Evolutionary conservation across 2,797 vertebrate genomes (phyloP).

Genomic region (Premnoplex brunnescens): DNA sequence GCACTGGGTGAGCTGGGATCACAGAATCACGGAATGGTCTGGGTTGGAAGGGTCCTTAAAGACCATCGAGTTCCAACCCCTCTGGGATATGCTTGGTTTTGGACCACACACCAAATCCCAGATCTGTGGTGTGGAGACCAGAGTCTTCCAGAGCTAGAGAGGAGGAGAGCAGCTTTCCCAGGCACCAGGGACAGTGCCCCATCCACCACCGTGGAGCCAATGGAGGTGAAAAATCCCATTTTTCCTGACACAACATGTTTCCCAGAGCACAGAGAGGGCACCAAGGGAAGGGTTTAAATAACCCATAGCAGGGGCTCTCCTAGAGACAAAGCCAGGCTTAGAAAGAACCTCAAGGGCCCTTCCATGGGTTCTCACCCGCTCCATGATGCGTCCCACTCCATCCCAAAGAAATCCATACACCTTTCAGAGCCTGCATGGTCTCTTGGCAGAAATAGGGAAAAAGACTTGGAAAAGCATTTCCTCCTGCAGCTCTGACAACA

Average conservation of each 20-base stretch:
- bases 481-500: neutral
- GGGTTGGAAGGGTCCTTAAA: neutral
- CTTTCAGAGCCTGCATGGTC: fast-evolving
- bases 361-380: fast-evolving
- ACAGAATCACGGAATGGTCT: neutral
- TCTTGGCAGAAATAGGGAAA: fast-evolving
- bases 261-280: fast-evolving
- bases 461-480: neutral
- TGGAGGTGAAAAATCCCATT: neutral
- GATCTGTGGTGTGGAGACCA: neutral
- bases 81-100: neutral
- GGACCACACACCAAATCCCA: neutral
- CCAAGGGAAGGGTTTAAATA: neutral
- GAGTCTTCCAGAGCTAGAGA: neutral
- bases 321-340: neutral
- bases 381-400: fast-evolving
- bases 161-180: neutral
- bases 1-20: too few relatives aligned
- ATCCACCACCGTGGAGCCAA: fast-evolving
- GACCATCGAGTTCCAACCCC: fast-evolving
- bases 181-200: neutral
- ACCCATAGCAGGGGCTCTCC: neutral
- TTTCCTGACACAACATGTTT: fast-evolving
- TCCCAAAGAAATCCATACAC: neutral
- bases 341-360: neutral